These are phyloP conservation scores for Lanius ludovicianus DNA, from an alignment of 2,113 vertebrate genomes.

Conservation along the genomic window DNA sequence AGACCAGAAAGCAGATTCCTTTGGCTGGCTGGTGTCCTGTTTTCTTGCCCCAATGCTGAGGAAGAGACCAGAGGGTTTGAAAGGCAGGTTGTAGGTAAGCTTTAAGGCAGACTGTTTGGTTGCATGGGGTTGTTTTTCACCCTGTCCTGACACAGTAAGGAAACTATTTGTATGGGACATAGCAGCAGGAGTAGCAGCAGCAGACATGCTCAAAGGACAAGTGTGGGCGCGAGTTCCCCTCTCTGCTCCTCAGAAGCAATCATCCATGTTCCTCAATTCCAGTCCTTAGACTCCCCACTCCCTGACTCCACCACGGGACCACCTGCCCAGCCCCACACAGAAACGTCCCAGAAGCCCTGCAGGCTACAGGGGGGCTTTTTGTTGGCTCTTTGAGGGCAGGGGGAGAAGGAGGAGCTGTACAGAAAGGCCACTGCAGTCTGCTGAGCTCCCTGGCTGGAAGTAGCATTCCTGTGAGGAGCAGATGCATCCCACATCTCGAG, in stretches of 20 bases:
- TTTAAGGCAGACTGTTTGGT: slow-evolving; percentile 86
- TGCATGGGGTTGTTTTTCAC: slow-evolving; percentile 74
- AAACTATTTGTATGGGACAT: slow-evolving; percentile 75
- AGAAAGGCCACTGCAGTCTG: slow-evolving; percentile 55
- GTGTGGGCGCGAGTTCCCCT: slow-evolving; percentile 32
- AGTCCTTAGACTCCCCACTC: slow-evolving; percentile 29
- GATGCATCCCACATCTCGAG: background rate
- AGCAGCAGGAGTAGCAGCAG: slow-evolving; percentile 89
- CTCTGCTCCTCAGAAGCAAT: slow-evolving; percentile 56
- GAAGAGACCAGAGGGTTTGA: slow-evolving; percentile 68
- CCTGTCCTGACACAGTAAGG: slow-evolving; percentile 76
- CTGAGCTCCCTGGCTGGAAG: slow-evolving; percentile 50
- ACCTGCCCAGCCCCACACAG: background rate
- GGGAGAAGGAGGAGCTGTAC: slow-evolving; percentile 37
- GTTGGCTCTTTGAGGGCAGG: background rate
- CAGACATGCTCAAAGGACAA: slow-evolving; percentile 82
- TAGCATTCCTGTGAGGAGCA: slow-evolving; percentile 39
- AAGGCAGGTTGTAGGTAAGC: slow-evolving; percentile 77
- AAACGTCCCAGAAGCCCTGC: background rate
- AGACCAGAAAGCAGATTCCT: slow-evolving; percentile 49
- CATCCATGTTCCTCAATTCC: slow-evolving; percentile 35
- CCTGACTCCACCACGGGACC: background rate
- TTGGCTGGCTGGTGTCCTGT: slow-evolving; percentile 56
- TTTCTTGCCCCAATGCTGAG: slow-evolving; percentile 54
- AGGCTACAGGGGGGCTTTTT: background rate